Conservation (phyloP, 2,797 vertebrate genomes). For the Fratercula arctica region DNA sequence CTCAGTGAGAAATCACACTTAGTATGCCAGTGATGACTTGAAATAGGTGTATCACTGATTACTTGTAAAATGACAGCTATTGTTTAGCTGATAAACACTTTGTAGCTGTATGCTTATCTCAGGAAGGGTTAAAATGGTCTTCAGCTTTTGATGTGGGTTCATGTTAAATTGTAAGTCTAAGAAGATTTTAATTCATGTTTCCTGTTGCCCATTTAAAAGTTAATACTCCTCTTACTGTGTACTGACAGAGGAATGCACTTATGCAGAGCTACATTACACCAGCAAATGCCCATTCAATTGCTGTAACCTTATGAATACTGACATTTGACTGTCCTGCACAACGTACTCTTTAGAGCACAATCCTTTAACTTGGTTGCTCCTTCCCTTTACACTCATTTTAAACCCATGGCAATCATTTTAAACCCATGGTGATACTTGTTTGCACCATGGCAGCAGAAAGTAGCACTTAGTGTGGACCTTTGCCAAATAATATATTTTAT, state of each 20-base stretch:
- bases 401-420: background rate
- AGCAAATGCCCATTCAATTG: background rate
- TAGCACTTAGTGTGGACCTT: background rate
- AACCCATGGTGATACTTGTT: background rate
- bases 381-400: background rate
- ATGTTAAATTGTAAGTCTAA: background rate
- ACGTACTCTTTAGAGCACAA: background rate
- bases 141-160: background rate
- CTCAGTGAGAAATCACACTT: background rate
- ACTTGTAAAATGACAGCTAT: background rate
- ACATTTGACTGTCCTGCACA: background rate
- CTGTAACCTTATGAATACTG: background rate
- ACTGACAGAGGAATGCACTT: background rate
- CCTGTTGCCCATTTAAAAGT: background rate
- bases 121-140: background rate
- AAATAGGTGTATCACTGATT: background rate
- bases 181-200: background rate
- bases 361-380: background rate
- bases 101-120: background rate
- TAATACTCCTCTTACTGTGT: background rate
- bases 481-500: background rate
- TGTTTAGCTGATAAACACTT: background rate
- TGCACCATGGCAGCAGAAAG: background rate
- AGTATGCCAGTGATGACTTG: background rate
- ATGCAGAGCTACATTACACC: background rate